These are phyloP conservation scores for Calypte anna DNA, from an alignment of 2,113 vertebrate species.

Conservation along the genomic window DNA sequence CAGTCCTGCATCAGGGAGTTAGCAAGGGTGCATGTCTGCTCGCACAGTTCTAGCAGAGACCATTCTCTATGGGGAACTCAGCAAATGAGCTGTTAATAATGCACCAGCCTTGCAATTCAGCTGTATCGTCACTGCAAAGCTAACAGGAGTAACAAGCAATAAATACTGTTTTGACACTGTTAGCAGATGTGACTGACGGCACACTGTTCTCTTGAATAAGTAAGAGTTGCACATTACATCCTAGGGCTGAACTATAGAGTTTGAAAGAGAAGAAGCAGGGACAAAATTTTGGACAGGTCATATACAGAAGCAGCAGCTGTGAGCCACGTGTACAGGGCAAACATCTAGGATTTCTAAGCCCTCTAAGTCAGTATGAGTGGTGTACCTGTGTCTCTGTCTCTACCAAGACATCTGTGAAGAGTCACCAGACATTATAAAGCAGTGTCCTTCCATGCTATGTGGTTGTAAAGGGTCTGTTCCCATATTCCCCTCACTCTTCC, in stretches of 20 bases:
- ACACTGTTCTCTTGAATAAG: neutral
- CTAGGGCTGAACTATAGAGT: neutral
- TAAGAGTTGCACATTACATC: neutral
- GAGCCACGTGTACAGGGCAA: neutral
- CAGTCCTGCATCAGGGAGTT: neutral
- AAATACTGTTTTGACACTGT: constrained; percentile 15
- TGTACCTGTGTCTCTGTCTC: neutral
- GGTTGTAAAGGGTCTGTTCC: neutral
- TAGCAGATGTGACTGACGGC: constrained; percentile 10
- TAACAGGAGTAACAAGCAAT: constrained; percentile 14
- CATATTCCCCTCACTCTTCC: neutral
- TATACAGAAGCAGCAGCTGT: neutral
- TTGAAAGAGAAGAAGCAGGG: neutral
- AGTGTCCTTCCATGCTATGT: neutral
- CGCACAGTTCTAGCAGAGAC: neutral
- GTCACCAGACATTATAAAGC: neutral
- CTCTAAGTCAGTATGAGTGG: neutral
- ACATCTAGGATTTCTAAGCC: neutral
- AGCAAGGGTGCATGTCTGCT: neutral
- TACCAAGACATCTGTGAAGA: neutral
- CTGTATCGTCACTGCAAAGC: neutral
- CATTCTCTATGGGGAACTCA: neutral
- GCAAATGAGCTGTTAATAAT: neutral
- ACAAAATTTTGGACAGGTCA: neutral
- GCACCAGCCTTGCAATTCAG: neutral